Evolutionary conservation across 2,797 vertebrate genomes (phyloP).

Genomic region (Huso huso): DNA sequence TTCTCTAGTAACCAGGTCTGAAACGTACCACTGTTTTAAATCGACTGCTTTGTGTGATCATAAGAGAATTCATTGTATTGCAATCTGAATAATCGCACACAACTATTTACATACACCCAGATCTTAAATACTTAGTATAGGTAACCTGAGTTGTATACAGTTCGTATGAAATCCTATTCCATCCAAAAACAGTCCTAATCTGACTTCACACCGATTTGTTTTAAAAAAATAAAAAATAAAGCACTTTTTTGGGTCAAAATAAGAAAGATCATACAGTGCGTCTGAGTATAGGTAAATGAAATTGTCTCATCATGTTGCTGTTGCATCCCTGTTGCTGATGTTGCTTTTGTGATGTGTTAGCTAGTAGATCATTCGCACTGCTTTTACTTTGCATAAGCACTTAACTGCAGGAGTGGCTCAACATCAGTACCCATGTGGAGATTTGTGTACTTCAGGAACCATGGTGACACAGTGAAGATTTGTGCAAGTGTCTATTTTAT

Average conservation of each 20-base stretch:
- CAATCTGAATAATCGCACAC: too few relatives aligned
- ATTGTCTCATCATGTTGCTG: background rate
- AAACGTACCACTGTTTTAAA: too few relatives aligned
- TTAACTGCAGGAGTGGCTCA: conserved; percentile 7
- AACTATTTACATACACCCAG: too few relatives aligned
- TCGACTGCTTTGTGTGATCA: too few relatives aligned
- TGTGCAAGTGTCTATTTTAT: background rate
- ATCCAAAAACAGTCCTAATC: too few relatives aligned
- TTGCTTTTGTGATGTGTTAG: conserved; percentile 6
- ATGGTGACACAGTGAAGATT: background rate
- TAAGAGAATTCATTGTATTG: too few relatives aligned
- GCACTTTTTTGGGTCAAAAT: too few relatives aligned
- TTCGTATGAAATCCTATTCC: too few relatives aligned
- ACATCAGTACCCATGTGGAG: background rate
- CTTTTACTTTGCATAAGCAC: conserved; percentile 3
- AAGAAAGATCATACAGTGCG: background rate
- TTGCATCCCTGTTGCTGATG: conserved; percentile 8
- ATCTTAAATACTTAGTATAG: too few relatives aligned
- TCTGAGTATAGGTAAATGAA: background rate
- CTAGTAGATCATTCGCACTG: background rate
- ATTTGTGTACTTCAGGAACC: too few relatives aligned
- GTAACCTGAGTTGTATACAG: too few relatives aligned
- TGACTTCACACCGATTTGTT: background rate
- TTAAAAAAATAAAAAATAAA: background rate
- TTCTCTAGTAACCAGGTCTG: too few relatives aligned